Percentiles rank a stretch among this genome's conserved stretches.
These are phyloP conservation scores for Tribolium madens DNA, from an alignment of 1,140 invertebrate species.

Conservation along the genomic window DNA sequence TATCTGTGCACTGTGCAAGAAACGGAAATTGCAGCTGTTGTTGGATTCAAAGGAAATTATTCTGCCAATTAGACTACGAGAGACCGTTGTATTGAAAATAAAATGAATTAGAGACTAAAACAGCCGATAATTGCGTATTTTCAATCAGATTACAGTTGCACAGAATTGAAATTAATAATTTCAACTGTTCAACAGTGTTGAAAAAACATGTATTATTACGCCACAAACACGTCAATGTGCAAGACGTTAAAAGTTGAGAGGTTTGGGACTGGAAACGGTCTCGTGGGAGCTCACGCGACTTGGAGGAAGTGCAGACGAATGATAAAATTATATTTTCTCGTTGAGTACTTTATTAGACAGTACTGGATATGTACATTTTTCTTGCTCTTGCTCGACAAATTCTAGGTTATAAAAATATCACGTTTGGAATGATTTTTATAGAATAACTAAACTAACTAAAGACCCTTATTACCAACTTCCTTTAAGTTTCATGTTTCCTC, in stretches of 20 bases:
- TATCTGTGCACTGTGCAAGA: slow-evolving; percentile 18
- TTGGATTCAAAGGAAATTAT: slow-evolving; percentile 16
- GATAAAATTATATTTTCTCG: slow-evolving; percentile 13
- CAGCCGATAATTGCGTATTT: slow-evolving; percentile 13
- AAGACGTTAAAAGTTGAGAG: background rate
- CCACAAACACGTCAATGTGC: background rate
- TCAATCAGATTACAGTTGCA: slow-evolving; percentile 11
- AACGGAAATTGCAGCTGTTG: slow-evolving; percentile 28
- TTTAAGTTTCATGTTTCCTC: no score
- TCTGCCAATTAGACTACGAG: slow-evolving; percentile 7
- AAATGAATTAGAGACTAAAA: slow-evolving; percentile 26
- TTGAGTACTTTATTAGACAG: background rate
- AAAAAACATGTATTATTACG: background rate
- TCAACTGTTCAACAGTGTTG: background rate
- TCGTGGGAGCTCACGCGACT: background rate
- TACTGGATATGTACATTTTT: background rate
- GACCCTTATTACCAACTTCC: no score
- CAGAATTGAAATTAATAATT: slow-evolving; percentile 8
- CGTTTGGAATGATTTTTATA: no score
- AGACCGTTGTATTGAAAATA: slow-evolving; percentile 37
- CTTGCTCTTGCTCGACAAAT: no score
- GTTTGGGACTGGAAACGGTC: background rate
- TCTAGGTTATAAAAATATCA: no score
- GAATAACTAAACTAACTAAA: no score
- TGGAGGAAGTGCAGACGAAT: background rate